Evolutionary conservation across 2,797 vertebrate genomes (phyloP), one percentile per base, ranked within the genome.

Genomic region (Epinephelus awoara): DNA sequence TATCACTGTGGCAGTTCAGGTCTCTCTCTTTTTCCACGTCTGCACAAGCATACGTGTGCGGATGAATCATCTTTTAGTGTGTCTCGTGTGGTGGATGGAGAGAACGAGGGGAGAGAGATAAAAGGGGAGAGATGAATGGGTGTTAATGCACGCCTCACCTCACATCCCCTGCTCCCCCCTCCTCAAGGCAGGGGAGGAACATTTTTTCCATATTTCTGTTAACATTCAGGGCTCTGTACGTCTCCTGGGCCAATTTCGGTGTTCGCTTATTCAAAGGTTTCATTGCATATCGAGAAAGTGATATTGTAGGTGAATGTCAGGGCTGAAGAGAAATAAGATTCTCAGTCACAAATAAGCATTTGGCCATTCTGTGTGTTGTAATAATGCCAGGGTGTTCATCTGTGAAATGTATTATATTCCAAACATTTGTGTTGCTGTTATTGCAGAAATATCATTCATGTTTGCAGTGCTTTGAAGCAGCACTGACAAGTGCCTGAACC

Each of bases 121-220:
- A 89, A 88, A 82, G 79, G 50, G 75, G 75, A 74, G 74, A 87
- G 88, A 90, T 87, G 67, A 88, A 92, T 88, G 84, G 70, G 77
- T 89, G 84, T 89, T 90, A 92, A 89, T 86, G 69, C 68, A 72
- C 25, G 66, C 59, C 83, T 91, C 83, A 89, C 85, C 87, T 91
- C 87, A 85, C 83, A 78, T 88, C 72, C 69, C 72, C 75, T 52
- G 10, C 69, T 46, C 64, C 69, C 82, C 80, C 76, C 77, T 87
- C 40, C 11, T 61, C 51, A 47, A 73, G 67, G 64, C 27, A 67
- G 74, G 51, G 79, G 59, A 87, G 75, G 85, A 89, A 80, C 59
- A 85, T 80, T 81, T 87, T 83, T 87, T 88, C 83, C 81, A 90
- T 88, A 78, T 84, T 89, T 89, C 67, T 82, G 73, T 18, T 68